Base-by-base conservation (phyloP, 2,113 vertebrate species). In the Boulengerochromis microlepis region DNA sequence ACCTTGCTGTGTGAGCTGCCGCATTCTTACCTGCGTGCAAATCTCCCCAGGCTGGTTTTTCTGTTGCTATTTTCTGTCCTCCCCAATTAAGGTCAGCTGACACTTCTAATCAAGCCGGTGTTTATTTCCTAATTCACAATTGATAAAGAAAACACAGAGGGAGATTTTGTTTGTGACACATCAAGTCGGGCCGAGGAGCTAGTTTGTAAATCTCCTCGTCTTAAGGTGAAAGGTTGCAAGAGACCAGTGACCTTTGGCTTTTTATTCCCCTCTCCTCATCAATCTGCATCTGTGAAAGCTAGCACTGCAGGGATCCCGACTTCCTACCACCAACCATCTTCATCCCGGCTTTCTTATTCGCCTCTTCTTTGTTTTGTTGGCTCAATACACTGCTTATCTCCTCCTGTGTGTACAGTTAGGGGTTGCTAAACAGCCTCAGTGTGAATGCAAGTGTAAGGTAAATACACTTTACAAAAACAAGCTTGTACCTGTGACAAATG, bases 251-350 rank as follows among this genome's bases (percentile, higher is more conserved):
- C 53, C 87, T 84, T 88, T 85, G 81, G n/a, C 88, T 87, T 84
- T 87, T 89, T 90, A 80, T 89, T 33, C 53, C 42, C 69, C 2
- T 19, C 26, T 31, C 38, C 86, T 54, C 66, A 80, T 92, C 76
- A 87, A 90, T 95, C 90, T 95, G 91, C 93, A 94, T 94, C 31
- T 89, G 89, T 93, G 84, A 93, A 91, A 86, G 57, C 45, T 22
- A 80, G 54, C 92, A 57, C 93, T 15, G 85, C 88, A 91, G 91
- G 94, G 86, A 91, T 82, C 82, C 50, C 22, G 5, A 80, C 83
- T 86, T 89, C 61, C 64, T 45, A 86, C 53, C 69, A 33, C 66
- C 57, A 15, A 66, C 42, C 80, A 76, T 80, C 56, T 64, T 15
- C 81, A 31, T 50, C 54, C 6, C 0, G 10, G 10, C 26, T 81